Evolutionary conservation across 2,888 invertebrate genomes (phyloP), one percentile per base, ranked within the genome.

Genomic region (Dendrolimus houi): DNA sequence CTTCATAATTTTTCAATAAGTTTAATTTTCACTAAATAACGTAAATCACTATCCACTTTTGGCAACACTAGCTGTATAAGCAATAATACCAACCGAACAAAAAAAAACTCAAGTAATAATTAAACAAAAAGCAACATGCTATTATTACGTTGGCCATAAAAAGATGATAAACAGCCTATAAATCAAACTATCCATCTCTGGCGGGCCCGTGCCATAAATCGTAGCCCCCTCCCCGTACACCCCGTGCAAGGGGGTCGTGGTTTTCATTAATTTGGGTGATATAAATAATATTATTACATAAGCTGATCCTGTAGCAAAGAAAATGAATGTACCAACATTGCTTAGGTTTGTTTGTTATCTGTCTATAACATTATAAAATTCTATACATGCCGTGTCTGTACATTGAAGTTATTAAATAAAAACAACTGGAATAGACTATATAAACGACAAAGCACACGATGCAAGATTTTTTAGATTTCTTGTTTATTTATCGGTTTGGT

Each of bases 151-250:
- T 62, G 56, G 60, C 55, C 57, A 56, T 58, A 60, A 63, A 63
- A 65, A 62, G 53, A 61, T 57, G 57, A 63, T 57, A 59, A 63
- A 65, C 56, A 7, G 55, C 52, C 52, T 52, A 60, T 62, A 59
- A 62, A 62, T 64, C 60, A 59, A 59, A 60, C 64, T 59, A 60
- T 62, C 57, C 57, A 55, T 58, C n/a, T 17, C 53, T 41, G 47
- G 47, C 47, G 47, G 47, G 47, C 47, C 12, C 47, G 47, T 47
- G 47, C 47, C 47, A 47, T 47, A 47, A 47, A 47, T 47, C 9
- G 47, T 47, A 47, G 9, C 9, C 47, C 47, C 12, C 47, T 10
- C 47, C 47, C 47, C 47, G 9, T 47, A 7, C 47, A 47, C 9
- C 9, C 9, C 9, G 47, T 14, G 41, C 12, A 41, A 17, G 53